Percentiles rank a stretch among this genome's conserved stretches.
Conservation (phyloP, 2,113 vertebrate species). For the Melanocharis versteri region DNA sequence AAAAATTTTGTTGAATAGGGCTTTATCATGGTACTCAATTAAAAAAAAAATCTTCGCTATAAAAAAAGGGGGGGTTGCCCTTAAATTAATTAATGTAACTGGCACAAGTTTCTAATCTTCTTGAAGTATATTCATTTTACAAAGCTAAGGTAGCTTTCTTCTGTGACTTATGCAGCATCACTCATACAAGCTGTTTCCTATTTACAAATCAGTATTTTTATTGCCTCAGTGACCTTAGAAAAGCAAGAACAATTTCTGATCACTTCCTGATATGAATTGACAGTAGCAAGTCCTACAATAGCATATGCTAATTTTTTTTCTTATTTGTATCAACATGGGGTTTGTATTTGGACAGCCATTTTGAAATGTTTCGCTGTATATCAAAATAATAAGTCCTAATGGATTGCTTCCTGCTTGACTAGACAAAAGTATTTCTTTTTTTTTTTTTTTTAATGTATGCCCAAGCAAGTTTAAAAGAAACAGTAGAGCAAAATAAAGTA, state of each 20-base stretch:
- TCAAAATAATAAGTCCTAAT: conserved; percentile 42
- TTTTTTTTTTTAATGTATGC: background rate
- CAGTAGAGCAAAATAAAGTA: background rate
- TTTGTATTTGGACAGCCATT: conserved; percentile 45
- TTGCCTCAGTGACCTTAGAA: conserved; percentile 26
- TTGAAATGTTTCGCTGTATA: conserved; percentile 27
- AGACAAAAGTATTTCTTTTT: background rate
- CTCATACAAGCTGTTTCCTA: background rate
- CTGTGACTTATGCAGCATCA: background rate
- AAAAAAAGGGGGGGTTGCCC: background rate
- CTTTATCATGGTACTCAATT: background rate
- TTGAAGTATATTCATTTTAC: background rate
- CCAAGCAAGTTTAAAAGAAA: conserved; percentile 2
- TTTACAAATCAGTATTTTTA: conserved; percentile 2
- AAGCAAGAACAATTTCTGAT: conserved; percentile 16
- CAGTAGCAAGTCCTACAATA: background rate
- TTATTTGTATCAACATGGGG: conserved; percentile 26
- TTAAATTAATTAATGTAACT: background rate
- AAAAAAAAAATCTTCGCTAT: background rate
- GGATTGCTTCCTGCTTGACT: conserved; percentile 35
- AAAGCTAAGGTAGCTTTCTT: background rate
- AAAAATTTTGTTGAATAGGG: background rate
- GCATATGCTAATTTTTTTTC: conserved; percentile 1
- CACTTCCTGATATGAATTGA: conserved; percentile 3
- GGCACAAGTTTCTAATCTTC: background rate